phyloP scores from a whole-genome alignment of 2,113 vertebrate species.

The Nothobranchius furzeri region DNA sequence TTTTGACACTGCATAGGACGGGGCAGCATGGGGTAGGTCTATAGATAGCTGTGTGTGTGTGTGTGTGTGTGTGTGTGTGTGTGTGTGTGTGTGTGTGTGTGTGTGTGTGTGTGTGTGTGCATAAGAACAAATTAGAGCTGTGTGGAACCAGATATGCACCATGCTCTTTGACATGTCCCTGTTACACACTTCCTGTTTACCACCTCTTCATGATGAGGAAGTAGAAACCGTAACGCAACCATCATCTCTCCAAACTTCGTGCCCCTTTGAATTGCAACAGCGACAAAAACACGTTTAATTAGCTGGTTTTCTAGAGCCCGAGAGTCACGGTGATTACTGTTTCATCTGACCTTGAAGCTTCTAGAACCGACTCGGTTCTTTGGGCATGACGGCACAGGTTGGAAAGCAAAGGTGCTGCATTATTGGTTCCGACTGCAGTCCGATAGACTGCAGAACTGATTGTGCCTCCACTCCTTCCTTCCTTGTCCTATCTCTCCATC shows the following conservation, averaged over 20 bases:
- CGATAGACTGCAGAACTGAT: slow-evolving; percentile 53
- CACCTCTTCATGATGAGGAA: neutral
- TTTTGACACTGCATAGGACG: slow-evolving; percentile 74
- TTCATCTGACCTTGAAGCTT: slow-evolving; percentile 42
- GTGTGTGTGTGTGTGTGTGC: slow-evolving; percentile 22
- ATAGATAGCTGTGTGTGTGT: slow-evolving; percentile 51
- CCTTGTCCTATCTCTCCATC: slow-evolving; percentile 67
- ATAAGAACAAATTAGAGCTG: slow-evolving; percentile 37
- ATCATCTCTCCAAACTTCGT: neutral
- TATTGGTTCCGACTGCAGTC: slow-evolving; percentile 65
- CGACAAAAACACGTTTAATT: slow-evolving; percentile 20
- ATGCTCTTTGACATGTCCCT: slow-evolving; percentile 20
- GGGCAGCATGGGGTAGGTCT: slow-evolving; percentile 71
- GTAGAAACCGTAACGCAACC: neutral
- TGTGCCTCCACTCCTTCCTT: slow-evolving; percentile 52
- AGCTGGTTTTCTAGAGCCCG: neutral
- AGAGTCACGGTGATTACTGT: slow-evolving; percentile 29
- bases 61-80: slow-evolving; percentile 18
- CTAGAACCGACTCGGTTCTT: slow-evolving; percentile 35
- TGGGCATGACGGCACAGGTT: slow-evolving; percentile 40
- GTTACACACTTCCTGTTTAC: slow-evolving; percentile 8
- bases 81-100: slow-evolving; percentile 7
- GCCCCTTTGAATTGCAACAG: neutral
- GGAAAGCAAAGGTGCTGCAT: slow-evolving; percentile 63
- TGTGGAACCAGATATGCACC: slow-evolving; percentile 23